Evolutionary conservation across 2,888 invertebrate genomes (phyloP).

Genomic region (Bruchidius siliquastri): DNA sequence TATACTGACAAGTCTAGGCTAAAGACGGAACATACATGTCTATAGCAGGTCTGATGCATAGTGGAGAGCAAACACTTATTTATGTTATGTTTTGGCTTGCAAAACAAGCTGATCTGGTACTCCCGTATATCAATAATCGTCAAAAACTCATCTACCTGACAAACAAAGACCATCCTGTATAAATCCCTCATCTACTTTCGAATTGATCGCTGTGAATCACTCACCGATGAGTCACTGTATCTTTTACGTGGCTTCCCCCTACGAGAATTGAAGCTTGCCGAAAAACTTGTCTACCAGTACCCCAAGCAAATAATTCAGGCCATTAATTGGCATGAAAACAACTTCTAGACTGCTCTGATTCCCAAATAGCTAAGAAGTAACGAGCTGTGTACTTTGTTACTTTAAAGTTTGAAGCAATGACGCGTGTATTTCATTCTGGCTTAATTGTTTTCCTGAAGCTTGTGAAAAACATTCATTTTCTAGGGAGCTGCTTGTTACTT

Average conservation of each 20-base stretch:
- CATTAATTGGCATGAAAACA: background rate
- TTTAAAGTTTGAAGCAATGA: background rate
- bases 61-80: too few species aligned
- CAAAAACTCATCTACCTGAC: too few species aligned
- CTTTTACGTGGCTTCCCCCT: background rate
- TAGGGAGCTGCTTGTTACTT: too few species aligned
- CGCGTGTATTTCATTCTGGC: background rate
- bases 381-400: background rate
- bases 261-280: background rate
- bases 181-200: background rate
- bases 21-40: too few species aligned
- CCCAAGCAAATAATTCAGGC: background rate
- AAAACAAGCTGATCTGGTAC: too few species aligned
- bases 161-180: background rate
- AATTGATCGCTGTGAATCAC: background rate
- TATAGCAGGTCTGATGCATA: too few species aligned
- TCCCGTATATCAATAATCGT: too few species aligned
- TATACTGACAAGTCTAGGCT: too few species aligned
- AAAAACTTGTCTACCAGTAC: background rate
- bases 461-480: too few species aligned
- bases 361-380: background rate
- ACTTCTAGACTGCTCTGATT: background rate
- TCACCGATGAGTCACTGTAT: background rate
- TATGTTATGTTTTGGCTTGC: too few species aligned
- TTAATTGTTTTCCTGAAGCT: background rate